Conservation (phyloP, 2,888 invertebrate species). For the Bimastos eiseni region DNA sequence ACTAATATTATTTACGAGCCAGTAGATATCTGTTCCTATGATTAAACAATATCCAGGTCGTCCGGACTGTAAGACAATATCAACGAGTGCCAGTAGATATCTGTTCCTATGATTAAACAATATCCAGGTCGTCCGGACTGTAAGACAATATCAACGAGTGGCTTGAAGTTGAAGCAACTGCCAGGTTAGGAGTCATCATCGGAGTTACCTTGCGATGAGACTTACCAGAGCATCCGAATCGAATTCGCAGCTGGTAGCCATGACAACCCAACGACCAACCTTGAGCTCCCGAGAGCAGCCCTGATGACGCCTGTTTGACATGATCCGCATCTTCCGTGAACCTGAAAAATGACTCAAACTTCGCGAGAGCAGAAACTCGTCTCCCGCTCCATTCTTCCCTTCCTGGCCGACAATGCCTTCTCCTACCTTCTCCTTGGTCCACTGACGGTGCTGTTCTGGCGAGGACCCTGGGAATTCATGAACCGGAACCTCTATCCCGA, state of each 20-base stretch:
- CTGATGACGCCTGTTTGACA: not conserved
- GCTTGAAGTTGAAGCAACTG: too few species aligned
- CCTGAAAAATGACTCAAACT: not conserved
- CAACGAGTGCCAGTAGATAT: too few species aligned
- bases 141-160: too few species aligned
- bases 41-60: not conserved
- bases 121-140: too few species aligned
- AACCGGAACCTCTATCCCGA: constrained; percentile 23
- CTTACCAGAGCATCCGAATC: not conserved
- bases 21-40: not conserved
- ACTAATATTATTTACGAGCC: too few species aligned
- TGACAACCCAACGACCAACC: not conserved
- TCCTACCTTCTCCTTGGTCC: constrained; percentile 30
- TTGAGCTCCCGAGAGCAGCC: not conserved
- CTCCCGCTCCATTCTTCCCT: not conserved
- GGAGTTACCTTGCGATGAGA: not conserved
- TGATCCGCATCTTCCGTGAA: not conserved
- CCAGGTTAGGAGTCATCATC: not conserved
- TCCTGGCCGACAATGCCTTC: constrained; percentile 29
- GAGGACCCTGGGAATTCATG: constrained; percentile 30
- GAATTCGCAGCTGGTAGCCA: not conserved
- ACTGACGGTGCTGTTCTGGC: constrained; percentile 31
- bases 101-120: not conserved
- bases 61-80: too few species aligned
- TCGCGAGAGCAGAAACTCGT: not conserved